Evolutionary conservation across 1,140 invertebrate genomes (phyloP), one percentile per base, ranked within the genome.

Genomic region (Centruroides vittatus): DNA sequence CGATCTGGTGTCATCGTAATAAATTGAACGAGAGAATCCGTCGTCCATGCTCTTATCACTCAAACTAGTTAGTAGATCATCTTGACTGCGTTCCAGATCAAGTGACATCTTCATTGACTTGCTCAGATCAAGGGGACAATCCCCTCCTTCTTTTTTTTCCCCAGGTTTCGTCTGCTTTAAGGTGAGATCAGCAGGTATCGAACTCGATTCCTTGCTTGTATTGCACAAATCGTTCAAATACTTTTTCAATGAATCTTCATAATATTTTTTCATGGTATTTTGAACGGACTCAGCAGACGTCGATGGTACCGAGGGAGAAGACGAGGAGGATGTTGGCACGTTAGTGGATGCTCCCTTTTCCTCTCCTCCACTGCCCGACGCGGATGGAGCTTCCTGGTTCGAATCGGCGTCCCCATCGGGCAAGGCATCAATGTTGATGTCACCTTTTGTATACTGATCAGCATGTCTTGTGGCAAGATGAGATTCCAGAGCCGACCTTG

Each of bases 401-500:
- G 72, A 68, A 46, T 65, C 64, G 50, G 71, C 68, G 58, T 70
- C 69, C 23, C 74, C 75, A 73, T 95, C 91, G 4, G 92, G 91
- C 61, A 96, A 80, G 51, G 86, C 83, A 71, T 95, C 91, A 60
- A 95, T 90, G 72, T 95, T 93, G 23, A 94, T 88, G 74, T 93
- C 90, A 13, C 89, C 89, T 65, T 89, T 80, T 3, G 88, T 85
- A 70, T 89, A 92, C 71, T 93, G 89, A 70, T 94, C 91, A 8
- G 88, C 85, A 73, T 95, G 92, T 73, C 94, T 93, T 47, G 89
- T 93, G 64, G 86, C 88, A 54, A 95, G 75, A 77, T 96, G 93
- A 48, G 90, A 93, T 75, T 96, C 93, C 35, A 96, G 74, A 35
- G 92, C 92, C 60, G 90, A 93, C 74, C 93, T 92, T 1, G 94